Percentiles rank a stretch among this genome's conserved stretches.
Evolutionary conservation across 2,113 vertebrate species (phyloP).

Genomic region (Pollachius pollachius): DNA sequence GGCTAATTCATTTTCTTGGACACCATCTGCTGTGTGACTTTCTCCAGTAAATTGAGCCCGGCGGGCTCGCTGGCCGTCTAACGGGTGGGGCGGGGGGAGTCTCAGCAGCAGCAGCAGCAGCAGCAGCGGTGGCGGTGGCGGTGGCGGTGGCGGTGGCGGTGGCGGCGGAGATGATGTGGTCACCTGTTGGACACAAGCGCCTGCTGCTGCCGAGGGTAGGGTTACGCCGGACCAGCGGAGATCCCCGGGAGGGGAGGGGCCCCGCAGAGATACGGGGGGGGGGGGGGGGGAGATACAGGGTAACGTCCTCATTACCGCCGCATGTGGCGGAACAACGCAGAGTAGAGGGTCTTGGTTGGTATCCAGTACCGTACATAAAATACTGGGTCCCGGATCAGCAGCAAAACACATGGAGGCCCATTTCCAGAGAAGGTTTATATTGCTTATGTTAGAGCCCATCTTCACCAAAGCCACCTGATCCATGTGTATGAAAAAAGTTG

Average conservation of each 20-base stretch:
- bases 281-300: constrained; percentile 7
- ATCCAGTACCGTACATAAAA: not conserved
- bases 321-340: constrained; percentile 9
- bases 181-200: constrained; percentile 60
- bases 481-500: no score
- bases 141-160: not conserved
- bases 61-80: constrained; percentile 16
- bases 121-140: no score
- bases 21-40: constrained; percentile 71
- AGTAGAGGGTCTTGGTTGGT: constrained; percentile 17
- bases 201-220: constrained; percentile 53
- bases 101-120: not conserved
- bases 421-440: no score
- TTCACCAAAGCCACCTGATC: not conserved
- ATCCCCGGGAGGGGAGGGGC: constrained; percentile 30
- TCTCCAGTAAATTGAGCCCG: constrained; percentile 65
- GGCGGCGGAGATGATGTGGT: constrained; percentile 30
- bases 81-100: constrained; percentile 27
- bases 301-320: constrained; percentile 30
- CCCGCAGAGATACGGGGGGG: not conserved
- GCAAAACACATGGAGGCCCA: no score
- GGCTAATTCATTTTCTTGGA: constrained; percentile 70
- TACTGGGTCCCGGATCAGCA: no score
- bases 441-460: no score
- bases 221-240: constrained; percentile 52